Evolutionary conservation across 2,113 vertebrate genomes (phyloP).

Genomic region (Channa argus): DNA sequence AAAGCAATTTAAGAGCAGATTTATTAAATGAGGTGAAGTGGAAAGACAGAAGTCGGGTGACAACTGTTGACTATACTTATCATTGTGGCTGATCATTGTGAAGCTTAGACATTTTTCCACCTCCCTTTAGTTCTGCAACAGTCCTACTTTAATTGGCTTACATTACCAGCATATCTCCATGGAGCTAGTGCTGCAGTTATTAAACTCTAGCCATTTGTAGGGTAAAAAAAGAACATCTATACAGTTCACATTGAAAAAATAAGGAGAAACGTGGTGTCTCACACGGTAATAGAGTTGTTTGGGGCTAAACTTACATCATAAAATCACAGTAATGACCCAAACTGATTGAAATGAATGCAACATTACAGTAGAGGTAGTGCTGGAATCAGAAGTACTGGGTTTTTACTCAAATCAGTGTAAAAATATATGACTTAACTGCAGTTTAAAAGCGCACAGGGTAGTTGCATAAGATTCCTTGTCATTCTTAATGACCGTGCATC

Average conservation of each 20-base stretch:
- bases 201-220: conserved; percentile 7
- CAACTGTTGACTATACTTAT: conserved; percentile 1
- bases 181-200: conserved; percentile 13
- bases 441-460: not conserved
- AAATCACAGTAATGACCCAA: not conserved
- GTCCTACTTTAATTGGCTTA: conserved; percentile 34
- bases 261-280: not conserved
- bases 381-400: not conserved
- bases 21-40: conserved; percentile 3
- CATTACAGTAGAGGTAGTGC: not conserved
- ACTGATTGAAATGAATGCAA: not conserved
- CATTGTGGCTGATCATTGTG: conserved; percentile 10
- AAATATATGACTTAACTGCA: conserved; percentile 2
- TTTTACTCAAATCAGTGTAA: not conserved
- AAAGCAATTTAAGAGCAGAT: not conserved
- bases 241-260: not conserved
- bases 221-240: not conserved
- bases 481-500: not conserved
- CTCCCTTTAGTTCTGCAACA: conserved; percentile 5
- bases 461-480: conserved; percentile 25
- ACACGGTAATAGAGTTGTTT: not conserved
- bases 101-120: conserved; percentile 12
- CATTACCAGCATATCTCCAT: conserved; percentile 15
- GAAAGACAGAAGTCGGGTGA: not conserved
- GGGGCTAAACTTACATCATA: not conserved